Evolutionary conservation across 2,113 vertebrate species (phyloP).

Genomic region (Alethe castanea): DNA sequence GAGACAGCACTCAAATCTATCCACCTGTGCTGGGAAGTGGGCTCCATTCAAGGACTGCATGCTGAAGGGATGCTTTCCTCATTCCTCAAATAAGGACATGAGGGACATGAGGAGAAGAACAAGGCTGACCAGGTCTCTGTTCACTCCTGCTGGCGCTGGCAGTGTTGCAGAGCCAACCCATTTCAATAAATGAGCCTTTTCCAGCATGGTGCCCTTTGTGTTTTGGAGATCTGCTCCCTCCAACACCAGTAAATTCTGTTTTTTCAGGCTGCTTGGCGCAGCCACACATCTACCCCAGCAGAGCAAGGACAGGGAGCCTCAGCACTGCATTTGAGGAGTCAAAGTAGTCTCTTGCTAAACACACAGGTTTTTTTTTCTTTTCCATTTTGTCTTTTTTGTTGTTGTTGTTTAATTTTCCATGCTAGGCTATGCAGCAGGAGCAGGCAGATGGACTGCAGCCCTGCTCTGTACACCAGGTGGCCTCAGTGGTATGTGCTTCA

Average conservation of each 20-base stretch:
- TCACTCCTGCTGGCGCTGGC: neutral
- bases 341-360: neutral
- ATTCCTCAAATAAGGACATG: accelerated
- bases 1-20: neutral
- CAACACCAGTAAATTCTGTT: accelerated
- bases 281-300: neutral
- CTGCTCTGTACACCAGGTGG: slow-evolving; percentile 59
- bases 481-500: slow-evolving; percentile 48
- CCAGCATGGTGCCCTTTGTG: neutral
- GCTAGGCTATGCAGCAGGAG: neutral
- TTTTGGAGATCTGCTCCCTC: neutral
- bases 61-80: neutral
- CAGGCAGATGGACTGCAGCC: slow-evolving; percentile 11
- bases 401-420: neutral
- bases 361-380: accelerated
- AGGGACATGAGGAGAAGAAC: neutral
- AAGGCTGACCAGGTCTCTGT: neutral
- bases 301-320: neutral
- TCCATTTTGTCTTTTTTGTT: no score
- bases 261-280: neutral
- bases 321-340: neutral
- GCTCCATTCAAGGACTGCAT: accelerated
- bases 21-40: neutral
- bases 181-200: neutral
- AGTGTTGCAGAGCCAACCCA: neutral